phyloP scores from a whole-genome alignment of 1,140 invertebrate species.

The Aporrectodea caliginosa region DNA sequence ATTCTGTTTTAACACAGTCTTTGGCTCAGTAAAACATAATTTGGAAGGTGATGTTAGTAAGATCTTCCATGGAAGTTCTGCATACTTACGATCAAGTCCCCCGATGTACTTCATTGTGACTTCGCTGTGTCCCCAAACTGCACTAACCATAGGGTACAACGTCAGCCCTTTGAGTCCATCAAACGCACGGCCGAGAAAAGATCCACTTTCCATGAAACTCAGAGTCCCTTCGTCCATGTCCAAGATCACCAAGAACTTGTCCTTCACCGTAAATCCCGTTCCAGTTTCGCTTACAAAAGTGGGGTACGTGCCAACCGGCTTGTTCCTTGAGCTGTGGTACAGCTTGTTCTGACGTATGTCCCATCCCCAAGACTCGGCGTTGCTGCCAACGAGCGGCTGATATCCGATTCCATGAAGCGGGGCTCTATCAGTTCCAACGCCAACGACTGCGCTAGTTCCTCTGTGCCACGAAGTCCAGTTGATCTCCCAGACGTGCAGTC shows the following conservation, averaged over 20 bases:
- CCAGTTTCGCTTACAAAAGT: slow-evolving; percentile 44
- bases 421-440: slow-evolving; percentile 75
- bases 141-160: slow-evolving; percentile 95
- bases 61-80: too few relatives aligned
- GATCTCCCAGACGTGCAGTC: slow-evolving; percentile 96
- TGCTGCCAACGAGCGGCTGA: slow-evolving; percentile 69
- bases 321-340: slow-evolving; percentile 83
- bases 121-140: slow-evolving; percentile 99
- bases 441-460: slow-evolving; percentile 97
- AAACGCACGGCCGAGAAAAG: slow-evolving; percentile 96
- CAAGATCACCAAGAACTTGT: slow-evolving; percentile 92
- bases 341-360: slow-evolving; percentile 94
- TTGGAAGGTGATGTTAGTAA: too few relatives aligned
- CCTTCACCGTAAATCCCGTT: slow-evolving; percentile 93
- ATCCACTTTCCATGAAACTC: slow-evolving; percentile 94
- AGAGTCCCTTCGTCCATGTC: slow-evolving; percentile 99
- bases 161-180: slow-evolving; percentile 93
- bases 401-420: slow-evolving; percentile 62
- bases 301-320: slow-evolving; percentile 58
- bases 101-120: slow-evolving; percentile 99
- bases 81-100: slow-evolving; percentile 86
- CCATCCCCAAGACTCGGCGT: slow-evolving; percentile 97
- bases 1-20: too few relatives aligned
- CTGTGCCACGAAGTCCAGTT: slow-evolving; percentile 93
- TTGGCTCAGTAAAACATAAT: too few relatives aligned